Percentiles rank a stretch among this genome's conserved stretches.
phyloP scores from a whole-genome alignment of 2,888 invertebrate species.

The Apamea epomidion region DNA sequence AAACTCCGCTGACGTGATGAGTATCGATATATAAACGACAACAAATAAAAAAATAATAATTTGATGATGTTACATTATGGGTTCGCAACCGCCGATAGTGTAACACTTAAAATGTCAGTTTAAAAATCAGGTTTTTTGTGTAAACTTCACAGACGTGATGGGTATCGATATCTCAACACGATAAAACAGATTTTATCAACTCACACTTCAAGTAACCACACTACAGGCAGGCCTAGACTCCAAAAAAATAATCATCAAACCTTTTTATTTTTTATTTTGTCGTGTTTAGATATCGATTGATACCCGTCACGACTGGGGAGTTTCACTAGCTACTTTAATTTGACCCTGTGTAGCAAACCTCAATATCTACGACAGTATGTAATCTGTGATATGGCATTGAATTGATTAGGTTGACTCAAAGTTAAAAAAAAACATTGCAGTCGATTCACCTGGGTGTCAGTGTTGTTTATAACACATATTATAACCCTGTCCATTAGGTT shows the following conservation, averaged over 20 bases:
- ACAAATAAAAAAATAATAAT: too few relatives aligned
- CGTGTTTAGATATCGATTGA: too few relatives aligned
- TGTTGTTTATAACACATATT: background rate
- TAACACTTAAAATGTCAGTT: constrained; percentile 49
- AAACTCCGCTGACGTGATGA: background rate
- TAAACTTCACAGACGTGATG: too few relatives aligned
- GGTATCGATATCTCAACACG: background rate
- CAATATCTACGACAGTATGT: background rate
- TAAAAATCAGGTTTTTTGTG: too few relatives aligned
- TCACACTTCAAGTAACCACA: background rate
- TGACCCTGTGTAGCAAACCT: background rate
- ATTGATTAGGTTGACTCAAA: background rate
- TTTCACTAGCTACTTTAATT: background rate
- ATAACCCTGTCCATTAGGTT: too few relatives aligned
- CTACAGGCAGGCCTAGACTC: background rate
- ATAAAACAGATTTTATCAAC: background rate
- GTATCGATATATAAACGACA: too few relatives aligned
- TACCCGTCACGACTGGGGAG: background rate
- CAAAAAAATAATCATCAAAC: background rate
- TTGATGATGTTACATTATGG: too few relatives aligned
- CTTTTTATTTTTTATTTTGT: background rate
- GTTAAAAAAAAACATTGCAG: background rate
- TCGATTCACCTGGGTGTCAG: background rate
- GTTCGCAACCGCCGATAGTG: too few relatives aligned
- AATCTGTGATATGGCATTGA: background rate